Evolutionary conservation across 2,113 vertebrate species (phyloP).

Genomic region (Benitochromis conjunctus): DNA sequence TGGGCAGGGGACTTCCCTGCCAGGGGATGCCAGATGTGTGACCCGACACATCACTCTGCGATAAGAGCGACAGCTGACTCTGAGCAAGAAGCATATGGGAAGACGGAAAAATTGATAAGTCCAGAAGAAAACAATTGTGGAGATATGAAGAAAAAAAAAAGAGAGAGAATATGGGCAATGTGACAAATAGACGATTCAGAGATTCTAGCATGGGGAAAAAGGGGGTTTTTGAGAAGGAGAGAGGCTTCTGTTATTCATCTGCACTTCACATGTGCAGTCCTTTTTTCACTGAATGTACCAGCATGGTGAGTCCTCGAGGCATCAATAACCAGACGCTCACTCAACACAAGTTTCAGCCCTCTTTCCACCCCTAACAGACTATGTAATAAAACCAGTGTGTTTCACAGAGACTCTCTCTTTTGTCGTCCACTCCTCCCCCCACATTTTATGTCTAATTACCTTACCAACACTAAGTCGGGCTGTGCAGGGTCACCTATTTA

Average conservation of each 20-base stretch:
- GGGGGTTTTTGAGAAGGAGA: neutral
- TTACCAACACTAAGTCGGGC: neutral
- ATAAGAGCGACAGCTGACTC: slow-evolving; percentile 61
- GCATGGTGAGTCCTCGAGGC: slow-evolving; percentile 26
- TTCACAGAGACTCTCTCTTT: neutral
- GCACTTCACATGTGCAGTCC: slow-evolving; percentile 43
- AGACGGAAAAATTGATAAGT: neutral
- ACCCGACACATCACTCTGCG: slow-evolving; percentile 20
- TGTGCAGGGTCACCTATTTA: slow-evolving; percentile 42
- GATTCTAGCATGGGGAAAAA: neutral
- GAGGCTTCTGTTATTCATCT: slow-evolving; percentile 40
- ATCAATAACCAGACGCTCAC: slow-evolving; percentile 14
- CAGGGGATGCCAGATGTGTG: slow-evolving; percentile 69
- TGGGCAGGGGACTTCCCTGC: slow-evolving; percentile 45
- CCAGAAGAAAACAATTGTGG: neutral
- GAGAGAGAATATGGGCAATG: neutral
- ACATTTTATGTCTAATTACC: slow-evolving; percentile 3
- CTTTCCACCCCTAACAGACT: slow-evolving; percentile 28
- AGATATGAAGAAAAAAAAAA: fast-evolving
- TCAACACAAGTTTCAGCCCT: slow-evolving; percentile 30
- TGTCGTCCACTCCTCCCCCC: neutral
- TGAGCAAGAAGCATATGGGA: slow-evolving; percentile 37
- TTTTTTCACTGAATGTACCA: neutral
- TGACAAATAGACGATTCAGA: slow-evolving; percentile 7
- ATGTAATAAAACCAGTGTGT: slow-evolving; percentile 47